Conservation (phyloP, 1,140 invertebrate species). For the Branchinecta lynchi region DNA sequence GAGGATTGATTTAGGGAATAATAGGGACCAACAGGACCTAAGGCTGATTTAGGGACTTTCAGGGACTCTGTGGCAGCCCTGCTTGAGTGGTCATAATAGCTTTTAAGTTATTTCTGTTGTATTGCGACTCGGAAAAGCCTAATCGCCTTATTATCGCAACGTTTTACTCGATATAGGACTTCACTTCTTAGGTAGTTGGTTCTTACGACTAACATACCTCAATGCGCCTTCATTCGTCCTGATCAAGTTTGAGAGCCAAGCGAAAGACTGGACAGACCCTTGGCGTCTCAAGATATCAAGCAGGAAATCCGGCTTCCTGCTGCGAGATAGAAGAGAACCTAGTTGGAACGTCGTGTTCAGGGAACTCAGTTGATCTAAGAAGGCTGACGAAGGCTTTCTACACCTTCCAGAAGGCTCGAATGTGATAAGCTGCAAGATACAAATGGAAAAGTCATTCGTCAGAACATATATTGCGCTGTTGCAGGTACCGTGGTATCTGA, state of each 20-base stretch:
- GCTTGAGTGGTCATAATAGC: no score
- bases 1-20: no score
- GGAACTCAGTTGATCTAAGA: slow-evolving; percentile 63
- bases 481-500: no score
- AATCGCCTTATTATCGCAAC: no score
- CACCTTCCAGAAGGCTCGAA: slow-evolving; percentile 69
- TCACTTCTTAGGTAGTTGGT: no score
- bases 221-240: slow-evolving; percentile 76
- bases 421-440: slow-evolving; percentile 41
- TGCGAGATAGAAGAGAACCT: slow-evolving; percentile 77
- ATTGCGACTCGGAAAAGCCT: no score
- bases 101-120: no score
- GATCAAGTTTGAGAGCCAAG: slow-evolving; percentile 87
- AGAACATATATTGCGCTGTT: no score
- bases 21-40: no score
- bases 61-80: no score
- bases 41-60: no score
- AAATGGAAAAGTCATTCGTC: neutral
- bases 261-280: slow-evolving; percentile 74
- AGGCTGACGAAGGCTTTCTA: slow-evolving; percentile 52
- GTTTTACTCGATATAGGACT: no score
- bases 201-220: slow-evolving; percentile 30
- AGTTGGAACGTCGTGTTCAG: slow-evolving; percentile 62
- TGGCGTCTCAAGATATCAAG: slow-evolving; percentile 70
- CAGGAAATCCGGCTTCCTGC: slow-evolving; percentile 76